Evolutionary conservation across 2,113 vertebrate genomes (phyloP).

Genomic region (Procavia capensis): DNA sequence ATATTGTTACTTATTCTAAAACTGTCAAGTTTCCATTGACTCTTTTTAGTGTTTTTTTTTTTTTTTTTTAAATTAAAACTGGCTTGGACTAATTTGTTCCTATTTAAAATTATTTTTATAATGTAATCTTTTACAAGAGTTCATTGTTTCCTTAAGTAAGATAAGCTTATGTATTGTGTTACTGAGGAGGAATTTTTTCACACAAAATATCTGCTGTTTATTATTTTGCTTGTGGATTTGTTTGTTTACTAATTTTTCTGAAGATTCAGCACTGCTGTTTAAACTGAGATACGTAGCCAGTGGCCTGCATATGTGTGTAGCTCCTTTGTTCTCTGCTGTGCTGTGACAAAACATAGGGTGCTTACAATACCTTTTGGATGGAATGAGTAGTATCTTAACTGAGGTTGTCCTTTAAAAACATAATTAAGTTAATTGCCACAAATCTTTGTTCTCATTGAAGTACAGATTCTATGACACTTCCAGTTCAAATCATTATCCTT

Average conservation of each 20-base stretch:
- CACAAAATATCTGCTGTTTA: constrained; percentile 17
- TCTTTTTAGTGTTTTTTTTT: background rate
- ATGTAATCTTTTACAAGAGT: background rate
- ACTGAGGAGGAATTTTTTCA: background rate
- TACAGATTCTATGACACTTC: background rate
- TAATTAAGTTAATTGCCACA: background rate
- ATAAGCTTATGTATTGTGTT: constrained; percentile 10
- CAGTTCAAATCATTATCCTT: background rate
- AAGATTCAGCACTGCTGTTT: background rate
- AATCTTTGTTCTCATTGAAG: background rate
- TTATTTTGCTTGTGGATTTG: constrained; percentile 14
- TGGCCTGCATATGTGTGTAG: background rate
- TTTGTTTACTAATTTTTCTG: background rate
- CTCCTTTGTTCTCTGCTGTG: constrained; percentile 55
- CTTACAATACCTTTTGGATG: background rate
- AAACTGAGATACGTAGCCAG: background rate
- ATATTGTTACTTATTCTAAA: constrained; percentile 36
- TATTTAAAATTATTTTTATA: background rate
- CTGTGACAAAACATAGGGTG: background rate
- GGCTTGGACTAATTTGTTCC: background rate
- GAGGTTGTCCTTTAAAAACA: constrained; percentile 7
- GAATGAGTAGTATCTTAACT: constrained; percentile 27
- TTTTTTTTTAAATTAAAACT: background rate
- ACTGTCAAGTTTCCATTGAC: background rate
- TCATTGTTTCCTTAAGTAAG: constrained; percentile 18